Conservation (phyloP, 35 echinoderm and acorn worm genomes). For the Ptychodera flava region DNA sequence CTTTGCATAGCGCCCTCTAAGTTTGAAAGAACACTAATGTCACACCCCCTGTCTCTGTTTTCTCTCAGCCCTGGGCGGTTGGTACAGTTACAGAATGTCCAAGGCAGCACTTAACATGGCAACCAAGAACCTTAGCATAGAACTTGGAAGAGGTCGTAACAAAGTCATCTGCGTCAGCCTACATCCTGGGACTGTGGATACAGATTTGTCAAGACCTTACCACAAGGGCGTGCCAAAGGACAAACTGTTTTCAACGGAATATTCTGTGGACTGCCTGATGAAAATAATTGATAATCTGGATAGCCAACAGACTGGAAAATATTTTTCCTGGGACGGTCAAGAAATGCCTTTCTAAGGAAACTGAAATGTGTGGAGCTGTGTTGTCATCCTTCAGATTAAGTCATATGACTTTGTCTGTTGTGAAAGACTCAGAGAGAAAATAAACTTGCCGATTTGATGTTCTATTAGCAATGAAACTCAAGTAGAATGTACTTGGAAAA, state of each 20-base stretch:
- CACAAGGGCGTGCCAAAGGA: conserved; percentile 64
- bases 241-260: conserved; percentile 56
- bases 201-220: conserved; percentile 67
- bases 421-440: too few relatives aligned
- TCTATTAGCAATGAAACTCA: too few relatives aligned
- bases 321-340: conserved; percentile 59
- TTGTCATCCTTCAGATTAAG: too few relatives aligned
- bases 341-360: conserved; percentile 51
- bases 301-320: conserved; percentile 68
- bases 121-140: conserved; percentile 84
- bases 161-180: conserved; percentile 72
- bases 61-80: conserved; percentile 67
- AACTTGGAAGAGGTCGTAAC: conserved; percentile 43
- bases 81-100: conserved; percentile 96
- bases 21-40: too few relatives aligned
- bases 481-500: too few relatives aligned
- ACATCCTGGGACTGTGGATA: conserved; percentile 84
- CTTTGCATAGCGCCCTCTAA: too few relatives aligned
- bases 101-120: conserved; percentile 93
- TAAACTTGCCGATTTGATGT: too few relatives aligned
- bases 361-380: too few relatives aligned
- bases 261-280: conserved; percentile 61
- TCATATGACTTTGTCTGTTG: too few relatives aligned
- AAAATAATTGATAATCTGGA: conserved; percentile 43
- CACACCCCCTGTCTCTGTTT: too few relatives aligned